Evolutionary conservation across 2,797 vertebrate species (phyloP).

Genomic region (Nyctalus aviator): DNA sequence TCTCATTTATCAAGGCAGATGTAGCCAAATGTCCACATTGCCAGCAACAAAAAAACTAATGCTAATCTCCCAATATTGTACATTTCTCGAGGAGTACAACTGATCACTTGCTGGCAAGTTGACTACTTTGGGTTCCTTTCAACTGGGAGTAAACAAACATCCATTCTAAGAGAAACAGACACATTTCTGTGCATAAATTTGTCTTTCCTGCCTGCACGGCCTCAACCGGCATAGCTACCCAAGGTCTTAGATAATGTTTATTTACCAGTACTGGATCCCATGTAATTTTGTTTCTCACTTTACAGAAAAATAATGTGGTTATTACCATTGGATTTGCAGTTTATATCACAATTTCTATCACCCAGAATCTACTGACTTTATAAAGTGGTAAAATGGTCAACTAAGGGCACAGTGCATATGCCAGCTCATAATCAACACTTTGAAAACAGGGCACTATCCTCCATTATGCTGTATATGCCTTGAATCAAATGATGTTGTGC

Average conservation of each 20-base stretch:
- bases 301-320: neutral
- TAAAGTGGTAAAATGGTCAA: neutral
- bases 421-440: neutral
- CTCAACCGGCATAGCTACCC: neutral
- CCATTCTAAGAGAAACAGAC: neutral
- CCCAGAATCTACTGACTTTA: neutral
- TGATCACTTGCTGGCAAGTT: neutral
- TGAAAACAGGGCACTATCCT: neutral
- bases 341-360: neutral
- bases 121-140: neutral
- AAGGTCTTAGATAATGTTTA: neutral
- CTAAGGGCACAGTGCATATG: too few species aligned
- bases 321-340: neutral
- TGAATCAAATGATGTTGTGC: neutral
- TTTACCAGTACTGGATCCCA: neutral
- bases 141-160: neutral
- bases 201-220: neutral
- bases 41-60: neutral
- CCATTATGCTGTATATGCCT: neutral
- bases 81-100: neutral
- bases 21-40: neutral
- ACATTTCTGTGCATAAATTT: neutral
- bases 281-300: neutral
- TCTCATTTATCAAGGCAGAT: neutral
- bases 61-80: neutral